These are phyloP conservation scores for Cryptomyrus ogoouensis DNA, from an alignment of 2,113 vertebrate species.

Conservation along the genomic window DNA sequence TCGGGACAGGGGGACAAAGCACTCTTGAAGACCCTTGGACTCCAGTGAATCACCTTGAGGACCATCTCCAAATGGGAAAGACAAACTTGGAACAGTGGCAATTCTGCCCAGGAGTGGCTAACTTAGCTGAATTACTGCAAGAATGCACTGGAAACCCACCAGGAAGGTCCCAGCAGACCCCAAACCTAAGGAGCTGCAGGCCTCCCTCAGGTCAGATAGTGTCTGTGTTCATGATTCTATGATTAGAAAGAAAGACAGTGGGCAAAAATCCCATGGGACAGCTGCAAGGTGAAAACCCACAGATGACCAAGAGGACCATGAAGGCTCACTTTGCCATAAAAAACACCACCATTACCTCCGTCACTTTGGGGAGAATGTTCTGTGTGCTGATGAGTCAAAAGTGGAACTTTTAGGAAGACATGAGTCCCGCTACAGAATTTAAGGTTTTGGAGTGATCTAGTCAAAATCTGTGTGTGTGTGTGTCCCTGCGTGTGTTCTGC, in stretches of 20 bases:
- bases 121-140: not conserved
- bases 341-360: not conserved
- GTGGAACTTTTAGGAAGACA: not conserved
- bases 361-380: not conserved
- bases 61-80: not conserved
- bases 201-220: not conserved
- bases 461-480: not conserved
- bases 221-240: not conserved
- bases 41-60: not conserved
- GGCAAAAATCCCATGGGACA: not conserved
- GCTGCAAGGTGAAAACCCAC: not conserved
- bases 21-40: not conserved
- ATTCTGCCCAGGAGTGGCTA: not conserved
- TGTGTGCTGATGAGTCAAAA: not conserved
- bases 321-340: not conserved
- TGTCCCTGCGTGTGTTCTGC: not conserved
- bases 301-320: not conserved
- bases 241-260: not conserved
- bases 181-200: not conserved
- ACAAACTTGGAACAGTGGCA: not conserved
- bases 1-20: not conserved
- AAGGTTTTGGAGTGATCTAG: not conserved
- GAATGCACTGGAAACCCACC: not conserved
- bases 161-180: not conserved
- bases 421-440: not conserved